These are phyloP conservation scores for Drosophila prolongata DNA, from an alignment of 2,888 invertebrate genomes.

Conservation along the genomic window DNA sequence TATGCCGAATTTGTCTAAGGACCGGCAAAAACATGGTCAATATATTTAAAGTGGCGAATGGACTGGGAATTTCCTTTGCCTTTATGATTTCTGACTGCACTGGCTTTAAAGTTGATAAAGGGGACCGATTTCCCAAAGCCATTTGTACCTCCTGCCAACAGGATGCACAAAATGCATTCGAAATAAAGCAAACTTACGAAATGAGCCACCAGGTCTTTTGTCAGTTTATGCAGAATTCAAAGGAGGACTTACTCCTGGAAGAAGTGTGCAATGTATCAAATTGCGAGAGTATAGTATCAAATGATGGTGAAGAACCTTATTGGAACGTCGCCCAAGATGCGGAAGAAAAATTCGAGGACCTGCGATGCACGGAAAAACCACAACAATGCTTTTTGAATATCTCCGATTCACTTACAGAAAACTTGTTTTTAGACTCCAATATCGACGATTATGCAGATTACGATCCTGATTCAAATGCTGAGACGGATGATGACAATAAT, in stretches of 20 bases:
- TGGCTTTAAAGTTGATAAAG: not conserved
- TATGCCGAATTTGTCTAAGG: not conserved
- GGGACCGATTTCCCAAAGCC: constrained; percentile 16
- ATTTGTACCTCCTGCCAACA: not conserved
- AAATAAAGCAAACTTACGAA: not conserved
- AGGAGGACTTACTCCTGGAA: not conserved
- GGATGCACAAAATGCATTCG: not conserved
- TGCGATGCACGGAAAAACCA: too few species aligned
- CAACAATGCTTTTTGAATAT: too few species aligned
- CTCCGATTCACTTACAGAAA: too few species aligned
- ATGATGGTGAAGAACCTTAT: not conserved
- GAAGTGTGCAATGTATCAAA: not conserved
- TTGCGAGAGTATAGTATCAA: not conserved
- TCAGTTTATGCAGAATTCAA: too few species aligned
- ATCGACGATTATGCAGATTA: too few species aligned
- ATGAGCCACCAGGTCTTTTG: not conserved
- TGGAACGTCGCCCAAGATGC: too few species aligned
- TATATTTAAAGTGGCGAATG: not conserved
- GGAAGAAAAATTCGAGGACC: too few species aligned
- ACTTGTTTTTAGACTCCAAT: too few species aligned
- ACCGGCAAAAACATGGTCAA: not conserved
- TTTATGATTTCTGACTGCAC: not conserved
- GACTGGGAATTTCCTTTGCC: not conserved
- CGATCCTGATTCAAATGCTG: too few species aligned
- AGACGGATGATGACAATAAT: too few species aligned